Conservation (phyloP, 2,113 vertebrate genomes). For the Perca fluviatilis region DNA sequence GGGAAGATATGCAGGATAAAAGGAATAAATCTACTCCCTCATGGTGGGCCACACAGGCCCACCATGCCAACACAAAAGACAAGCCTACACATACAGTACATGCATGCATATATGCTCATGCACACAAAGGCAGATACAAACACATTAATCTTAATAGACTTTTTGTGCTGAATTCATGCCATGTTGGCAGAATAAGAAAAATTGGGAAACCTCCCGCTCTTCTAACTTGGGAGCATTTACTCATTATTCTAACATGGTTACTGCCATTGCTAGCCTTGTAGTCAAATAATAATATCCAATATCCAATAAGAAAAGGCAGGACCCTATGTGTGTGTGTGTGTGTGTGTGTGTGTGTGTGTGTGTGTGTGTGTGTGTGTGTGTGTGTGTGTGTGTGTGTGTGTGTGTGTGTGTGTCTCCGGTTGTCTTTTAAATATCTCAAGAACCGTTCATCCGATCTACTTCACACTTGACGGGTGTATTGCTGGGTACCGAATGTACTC, state of each 20-base stretch:
- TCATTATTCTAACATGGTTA: constrained; percentile 1
- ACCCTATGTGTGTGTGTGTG: no score
- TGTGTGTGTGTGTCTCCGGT: no score
- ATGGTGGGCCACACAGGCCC: constrained; percentile 12
- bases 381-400: no score
- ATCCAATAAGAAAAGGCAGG: no score
- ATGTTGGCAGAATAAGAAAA: not conserved
- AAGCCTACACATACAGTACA: constrained; percentile 6
- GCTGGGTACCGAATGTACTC: no score
- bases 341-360: no score
- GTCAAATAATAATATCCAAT: not conserved
- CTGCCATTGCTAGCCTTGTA: not conserved
- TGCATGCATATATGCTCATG: not conserved
- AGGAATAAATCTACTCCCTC: constrained; percentile 33
- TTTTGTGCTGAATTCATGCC: not conserved
- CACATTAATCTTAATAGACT: not conserved
- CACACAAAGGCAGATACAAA: not conserved
- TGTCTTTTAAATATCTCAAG: no score
- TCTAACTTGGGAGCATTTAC: not conserved
- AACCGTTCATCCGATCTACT: no score
- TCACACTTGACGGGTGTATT: no score
- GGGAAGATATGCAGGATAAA: constrained; percentile 43
- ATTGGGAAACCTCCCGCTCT: not conserved
- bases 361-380: no score
- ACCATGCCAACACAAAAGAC: constrained; percentile 14